Base-by-base conservation (phyloP, 1,140 invertebrate genomes). In the Pseudomyrmex cubaensis region DNA sequence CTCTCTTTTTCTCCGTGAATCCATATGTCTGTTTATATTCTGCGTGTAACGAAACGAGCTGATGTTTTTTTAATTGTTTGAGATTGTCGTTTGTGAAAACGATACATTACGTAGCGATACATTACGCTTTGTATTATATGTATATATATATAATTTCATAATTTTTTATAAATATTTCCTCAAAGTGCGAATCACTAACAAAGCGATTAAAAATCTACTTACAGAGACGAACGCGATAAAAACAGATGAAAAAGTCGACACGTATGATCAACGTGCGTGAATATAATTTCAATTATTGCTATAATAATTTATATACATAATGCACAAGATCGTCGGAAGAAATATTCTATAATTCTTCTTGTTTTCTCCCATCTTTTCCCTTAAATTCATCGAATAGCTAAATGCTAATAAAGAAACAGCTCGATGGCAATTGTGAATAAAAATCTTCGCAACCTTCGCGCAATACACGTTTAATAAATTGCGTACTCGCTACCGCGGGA, bases 381-480 rank as follows among this genome's bases (percentile, higher is more conserved):
- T 20, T 17, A 17, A 15, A 17, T 13, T 63, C 50, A 63, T 62
- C 52, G 64, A 76, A 20, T 54, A 46, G 22, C 63, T n/a, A 64
- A 76, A 64, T 76, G 15, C 15, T 35, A 35, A n/a, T 20, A 66
- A 22, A 69, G 13, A 46, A 78, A 48, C 44, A 2, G 17, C 15
- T 35, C 15, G 64, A 70, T 57, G 57, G 20, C 17, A 48, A 20
- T 9, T 44, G 20, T 13, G 64, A 78, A 46, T 63, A 78, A 78
- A 70, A 78, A 70, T 70, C 52, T 15, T 13, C 17, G 50, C n/a
- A 69, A 48, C 64, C 76, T 78, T 78, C 35, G 66, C 12, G 22
- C 20, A 44, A 57, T 35, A 52, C 15, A 69, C 57, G 54, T n/a
- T 72, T 54, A 50, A 35, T 72, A 46, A 80, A 22, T 80, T 67